phyloP scores from a whole-genome alignment of 1,140 invertebrate species.

The Apis mellifera region DNA sequence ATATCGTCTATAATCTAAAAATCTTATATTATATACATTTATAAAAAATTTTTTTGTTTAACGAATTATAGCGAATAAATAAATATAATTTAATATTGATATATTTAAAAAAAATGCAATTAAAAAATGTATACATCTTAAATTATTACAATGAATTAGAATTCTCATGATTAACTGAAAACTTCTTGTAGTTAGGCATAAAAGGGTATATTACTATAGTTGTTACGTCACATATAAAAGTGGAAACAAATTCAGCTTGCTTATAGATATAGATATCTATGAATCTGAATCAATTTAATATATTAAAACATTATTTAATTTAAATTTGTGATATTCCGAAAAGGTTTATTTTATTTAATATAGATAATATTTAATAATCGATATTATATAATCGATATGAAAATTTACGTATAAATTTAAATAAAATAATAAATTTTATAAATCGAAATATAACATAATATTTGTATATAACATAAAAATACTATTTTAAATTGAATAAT shows the following conservation, averaged over 20 bases:
- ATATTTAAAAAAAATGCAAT: not conserved
- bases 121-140: not conserved
- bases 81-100: not conserved
- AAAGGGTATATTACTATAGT: slow-evolving; percentile 8
- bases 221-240: slow-evolving; percentile 22
- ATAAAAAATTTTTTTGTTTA: too few species aligned
- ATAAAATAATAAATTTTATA: too few species aligned
- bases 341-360: not conserved
- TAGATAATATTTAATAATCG: not conserved
- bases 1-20: too few species aligned
- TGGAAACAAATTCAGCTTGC: not conserved
- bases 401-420: not conserved
- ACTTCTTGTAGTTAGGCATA: not conserved
- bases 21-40: too few species aligned
- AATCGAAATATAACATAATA: too few species aligned
- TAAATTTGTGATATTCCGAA: not conserved
- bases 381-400: not conserved
- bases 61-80: not conserved
- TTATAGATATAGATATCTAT: not conserved
- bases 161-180: not conserved
- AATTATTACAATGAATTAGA: not conserved
- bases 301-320: not conserved
- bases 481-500: not conserved
- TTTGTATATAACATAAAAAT: not conserved
- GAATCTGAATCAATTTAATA: slow-evolving; percentile 9